Conservation (phyloP, 2,888 invertebrate species). For the Macrophya alboannulata region DNA sequence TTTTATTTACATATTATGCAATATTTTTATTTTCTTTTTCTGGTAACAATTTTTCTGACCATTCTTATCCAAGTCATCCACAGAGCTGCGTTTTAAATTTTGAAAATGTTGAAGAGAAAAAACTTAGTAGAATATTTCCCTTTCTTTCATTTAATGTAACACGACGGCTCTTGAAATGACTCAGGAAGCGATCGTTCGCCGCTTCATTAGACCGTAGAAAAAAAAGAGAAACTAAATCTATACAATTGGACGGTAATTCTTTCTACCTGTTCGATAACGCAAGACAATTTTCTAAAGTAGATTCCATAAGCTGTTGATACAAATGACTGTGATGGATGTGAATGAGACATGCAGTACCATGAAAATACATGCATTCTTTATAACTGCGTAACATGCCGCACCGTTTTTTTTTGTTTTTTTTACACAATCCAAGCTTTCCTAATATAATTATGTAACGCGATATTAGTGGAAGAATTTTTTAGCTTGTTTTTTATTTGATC, state of each 20-base stretch:
- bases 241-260: background rate
- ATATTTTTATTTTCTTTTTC: background rate
- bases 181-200: background rate
- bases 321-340: conserved; percentile 34
- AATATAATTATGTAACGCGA: conserved; percentile 6
- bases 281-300: conserved; percentile 18
- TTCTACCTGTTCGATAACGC: conserved; percentile 1
- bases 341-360: conserved; percentile 44
- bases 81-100: background rate
- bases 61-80: background rate
- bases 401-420: background rate
- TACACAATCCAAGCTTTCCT: conserved; percentile 24
- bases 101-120: background rate
- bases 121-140: background rate
- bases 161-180: background rate
- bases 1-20: conserved; percentile 36
- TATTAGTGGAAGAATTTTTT: background rate
- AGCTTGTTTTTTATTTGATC: background rate
- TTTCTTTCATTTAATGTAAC: background rate
- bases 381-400: conserved; percentile 33
- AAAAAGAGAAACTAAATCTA: conserved; percentile 1
- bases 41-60: background rate
- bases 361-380: conserved; percentile 27
- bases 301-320: conserved; percentile 1
- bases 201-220: background rate